Base-by-base conservation (phyloP, 2,888 invertebrate genomes). In the Leptinotarsa peninsularis region DNA sequence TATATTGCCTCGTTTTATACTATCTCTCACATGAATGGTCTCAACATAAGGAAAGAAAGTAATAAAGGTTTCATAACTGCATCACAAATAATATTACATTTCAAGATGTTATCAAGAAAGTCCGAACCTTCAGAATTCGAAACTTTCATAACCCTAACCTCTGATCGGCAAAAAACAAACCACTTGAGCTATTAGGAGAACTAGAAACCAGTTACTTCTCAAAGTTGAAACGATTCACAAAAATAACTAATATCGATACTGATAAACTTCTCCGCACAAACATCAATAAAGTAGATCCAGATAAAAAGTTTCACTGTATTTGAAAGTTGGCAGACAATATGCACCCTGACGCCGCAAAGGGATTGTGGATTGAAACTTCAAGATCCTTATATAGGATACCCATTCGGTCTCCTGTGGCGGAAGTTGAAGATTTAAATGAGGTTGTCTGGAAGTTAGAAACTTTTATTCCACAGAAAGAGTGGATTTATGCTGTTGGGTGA, bases 141-240 rank as follows among this genome's bases (percentile, higher is more conserved):
- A 70, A 70, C 58, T 70, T 58, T 49, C 27, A 69, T 50, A 69
- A 66, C 63, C 63, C 58, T 15, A 50, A 50, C 69, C 21, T 73
- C 50, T 27, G 66, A 60, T 69, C 67, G 23, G 66, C 33, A 71
- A 71, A 71, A 71, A 75, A 72, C 71, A 75, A 71, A 71, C 63
- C 67, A 67, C 67, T 67, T 23, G 18, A 60, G 58, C 1, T 67
- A 67, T 71, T 71, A 66, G 67, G 60, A 49, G 52, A 58, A 54
- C 68, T 52, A 54, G 63, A 72, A 74, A 72, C 68, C 50, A 27
- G 23, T 49, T 72, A 50, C 43, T 23, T 68, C 68, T 75, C 71
- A 27, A 68, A 75, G 75, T 75, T 75, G 49, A 60, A 63, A 49
- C 52, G 60, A 58, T 75, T 60, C 33, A 50, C 52, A 23, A 49